These are phyloP conservation scores for Pollenia angustigena DNA, from an alignment of 2,888 invertebrate species.

Conservation along the genomic window DNA sequence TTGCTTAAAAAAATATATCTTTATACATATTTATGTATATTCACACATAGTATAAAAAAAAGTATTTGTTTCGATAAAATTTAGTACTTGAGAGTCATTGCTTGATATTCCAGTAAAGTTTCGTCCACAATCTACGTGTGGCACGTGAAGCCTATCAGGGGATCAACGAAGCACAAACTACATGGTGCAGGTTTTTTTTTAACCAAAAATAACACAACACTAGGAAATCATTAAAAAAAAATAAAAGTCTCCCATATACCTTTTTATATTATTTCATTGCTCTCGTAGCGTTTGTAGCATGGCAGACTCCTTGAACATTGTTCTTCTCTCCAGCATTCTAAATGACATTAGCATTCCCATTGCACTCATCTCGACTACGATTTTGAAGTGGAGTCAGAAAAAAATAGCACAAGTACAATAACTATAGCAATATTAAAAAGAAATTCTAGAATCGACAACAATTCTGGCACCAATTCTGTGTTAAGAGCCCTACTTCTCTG, in stretches of 20 bases:
- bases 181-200: conserved; percentile 37
- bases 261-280: conserved; percentile 1
- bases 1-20: background rate
- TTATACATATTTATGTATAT: background rate
- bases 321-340: conserved; percentile 28
- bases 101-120: conserved; percentile 62
- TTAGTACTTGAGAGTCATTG: conserved; percentile 60
- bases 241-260: conserved; percentile 12
- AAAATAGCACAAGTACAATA: background rate
- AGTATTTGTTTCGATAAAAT: conserved; percentile 31
- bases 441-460: conserved; percentile 28
- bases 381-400: conserved; percentile 16
- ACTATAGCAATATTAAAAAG: conserved; percentile 2
- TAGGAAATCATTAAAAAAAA: conserved; percentile 3
- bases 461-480: conserved; percentile 27
- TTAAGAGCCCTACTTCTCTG: conserved; percentile 17
- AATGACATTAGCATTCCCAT: conserved; percentile 63
- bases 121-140: conserved; percentile 60
- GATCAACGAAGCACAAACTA: conserved; percentile 64
- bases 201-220: conserved; percentile 10
- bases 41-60: too few species aligned
- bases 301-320: conserved; percentile 9
- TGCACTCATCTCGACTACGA: conserved; percentile 49
- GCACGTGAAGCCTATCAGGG: conserved; percentile 69
- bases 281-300: conserved; percentile 17